Evolutionary conservation across 2,888 invertebrate genomes (phyloP).

Genomic region (Ganaspis brasiliensis): DNA sequence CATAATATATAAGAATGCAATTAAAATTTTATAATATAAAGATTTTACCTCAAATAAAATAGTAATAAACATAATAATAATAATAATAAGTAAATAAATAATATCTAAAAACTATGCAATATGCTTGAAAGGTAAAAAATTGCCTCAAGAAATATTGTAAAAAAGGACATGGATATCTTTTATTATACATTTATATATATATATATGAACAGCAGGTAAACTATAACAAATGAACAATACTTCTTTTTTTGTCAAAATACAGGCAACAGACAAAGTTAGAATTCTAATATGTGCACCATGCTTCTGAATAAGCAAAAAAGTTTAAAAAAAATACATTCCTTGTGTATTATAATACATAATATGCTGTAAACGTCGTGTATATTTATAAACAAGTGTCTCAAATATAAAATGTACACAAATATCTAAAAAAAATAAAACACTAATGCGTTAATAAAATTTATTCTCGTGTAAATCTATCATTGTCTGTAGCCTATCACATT

Average conservation of each 20-base stretch:
- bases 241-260: neutral
- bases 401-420: slow-evolving; percentile 5
- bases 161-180: neutral
- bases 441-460: neutral
- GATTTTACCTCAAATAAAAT: no score
- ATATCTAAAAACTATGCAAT: no score
- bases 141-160: neutral
- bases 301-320: neutral
- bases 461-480: slow-evolving; percentile 2
- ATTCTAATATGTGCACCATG: neutral
- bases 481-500: slow-evolving; percentile 3
- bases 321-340: slow-evolving; percentile 7
- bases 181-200: slow-evolving; percentile 18
- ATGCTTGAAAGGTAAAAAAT: neutral
- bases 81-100: no score
- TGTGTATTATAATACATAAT: neutral
- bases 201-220: slow-evolving; percentile 24
- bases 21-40: no score
- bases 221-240: slow-evolving; percentile 17
- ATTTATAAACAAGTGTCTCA: neutral
- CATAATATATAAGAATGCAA: no score
- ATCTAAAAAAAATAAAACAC: slow-evolving; percentile 3
- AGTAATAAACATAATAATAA: neutral
- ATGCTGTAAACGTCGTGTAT: neutral
- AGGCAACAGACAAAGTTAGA: slow-evolving; percentile 21